Base-by-base conservation (phyloP, 2,113 vertebrate species). In the Helogale parvula region DNA sequence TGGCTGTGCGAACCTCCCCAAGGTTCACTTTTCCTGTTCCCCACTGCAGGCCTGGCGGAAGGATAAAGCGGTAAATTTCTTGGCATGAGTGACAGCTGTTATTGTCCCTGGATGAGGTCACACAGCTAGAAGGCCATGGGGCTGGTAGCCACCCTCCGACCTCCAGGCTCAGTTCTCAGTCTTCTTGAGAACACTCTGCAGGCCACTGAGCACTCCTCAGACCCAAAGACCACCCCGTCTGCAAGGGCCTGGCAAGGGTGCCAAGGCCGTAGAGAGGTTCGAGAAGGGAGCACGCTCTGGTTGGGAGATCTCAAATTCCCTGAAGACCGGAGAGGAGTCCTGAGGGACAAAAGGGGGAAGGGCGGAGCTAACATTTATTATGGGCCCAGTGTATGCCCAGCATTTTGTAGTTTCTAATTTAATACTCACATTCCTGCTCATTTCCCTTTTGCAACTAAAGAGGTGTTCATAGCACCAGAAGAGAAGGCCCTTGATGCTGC, bases 161-260 rank as follows among this genome's bases (percentile, higher is more conserved):
- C 17, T 38, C 83, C n/a, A 23, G 38, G 29, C 69, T 33, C 81
- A 31, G 17, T 82, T 23, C n/a, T 10, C 2, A 0, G 21, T 23
- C 71, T 45, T 23, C 71, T 66, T 29, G 19, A 92, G 65, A n/a
- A 35, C 72, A 14, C 38, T 38, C 14, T 14, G 72, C 52, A 13
- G 41, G 29, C 65, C 2, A 4, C 45, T 25, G 23, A 5, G 10
- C 10, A 0, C 3, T 1, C 35, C 52, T n/a, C 52, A 60, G 60
- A n/a, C 29, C 68, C 4, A 1, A 1, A 81, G 35, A 65, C 88
- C 84, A 41, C 12, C 13, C n/a, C 2, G 1, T 45, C 5, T 5
- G 8, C 0, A 0, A 35, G 19, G 45, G 5, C 4, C 12, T 0
- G 68, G 47, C 31, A 50, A 81, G 52, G 45, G 31, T 1, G 0